These are phyloP conservation scores for Hiodon alosoides DNA, from an alignment of 2,113 vertebrate species.

Conservation along the genomic window DNA sequence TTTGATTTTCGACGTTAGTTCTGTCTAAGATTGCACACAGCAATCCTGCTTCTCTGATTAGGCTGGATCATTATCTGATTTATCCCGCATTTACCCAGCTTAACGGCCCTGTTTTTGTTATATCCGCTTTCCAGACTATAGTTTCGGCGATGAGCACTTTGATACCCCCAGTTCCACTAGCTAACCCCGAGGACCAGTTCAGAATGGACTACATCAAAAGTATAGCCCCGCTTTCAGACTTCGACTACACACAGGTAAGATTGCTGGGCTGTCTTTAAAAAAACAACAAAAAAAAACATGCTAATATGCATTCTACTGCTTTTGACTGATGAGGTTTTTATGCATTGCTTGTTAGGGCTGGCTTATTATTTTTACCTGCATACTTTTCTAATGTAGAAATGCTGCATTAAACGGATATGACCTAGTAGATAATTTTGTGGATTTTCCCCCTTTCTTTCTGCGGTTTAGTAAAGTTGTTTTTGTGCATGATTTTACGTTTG, in stretches of 20 bases:
- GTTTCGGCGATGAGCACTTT: slow-evolving; percentile 99
- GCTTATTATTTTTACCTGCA: no score
- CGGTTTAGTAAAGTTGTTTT: no score
- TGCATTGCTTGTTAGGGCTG: no score
- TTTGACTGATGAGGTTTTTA: no score
- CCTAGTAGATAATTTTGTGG: no score
- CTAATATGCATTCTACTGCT: no score
- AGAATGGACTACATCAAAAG: slow-evolving; percentile 98
- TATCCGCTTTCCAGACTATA: slow-evolving; percentile 77
- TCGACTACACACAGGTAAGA: slow-evolving; percentile 96
- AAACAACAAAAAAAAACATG: no score
- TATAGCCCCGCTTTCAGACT: slow-evolving; percentile 95
- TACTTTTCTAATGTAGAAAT: no score
- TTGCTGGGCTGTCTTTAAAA: slow-evolving; percentile 22
- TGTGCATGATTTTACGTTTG: no score
- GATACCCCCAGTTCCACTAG: slow-evolving; percentile 93
- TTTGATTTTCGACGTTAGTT: slow-evolving; percentile 23
- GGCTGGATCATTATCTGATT: slow-evolving; percentile 42
- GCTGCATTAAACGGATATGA: no score
- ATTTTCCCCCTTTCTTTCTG: no score
- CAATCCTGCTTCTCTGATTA: slow-evolving; percentile 57
- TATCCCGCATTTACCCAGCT: slow-evolving; percentile 41
- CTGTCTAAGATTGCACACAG: slow-evolving; percentile 34
- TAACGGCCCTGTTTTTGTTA: slow-evolving; percentile 38
- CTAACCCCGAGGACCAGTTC: slow-evolving; percentile 95